These are phyloP conservation scores for Silurus lanzhouensis DNA, from an alignment of 2,797 vertebrate species.

Conservation along the genomic window DNA sequence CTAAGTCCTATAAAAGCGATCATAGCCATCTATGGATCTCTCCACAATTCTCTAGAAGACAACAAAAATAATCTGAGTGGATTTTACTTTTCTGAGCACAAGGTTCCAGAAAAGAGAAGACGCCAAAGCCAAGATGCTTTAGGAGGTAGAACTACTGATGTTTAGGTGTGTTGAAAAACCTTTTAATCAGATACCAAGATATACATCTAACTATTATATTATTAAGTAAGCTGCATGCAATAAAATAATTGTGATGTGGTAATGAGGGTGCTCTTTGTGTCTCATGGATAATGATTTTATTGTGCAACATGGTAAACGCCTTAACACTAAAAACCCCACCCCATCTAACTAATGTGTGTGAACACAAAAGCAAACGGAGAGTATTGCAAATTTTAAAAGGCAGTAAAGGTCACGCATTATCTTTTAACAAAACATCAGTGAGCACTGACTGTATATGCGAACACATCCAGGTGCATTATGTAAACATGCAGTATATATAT, in stretches of 20 bases:
- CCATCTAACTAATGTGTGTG: background rate
- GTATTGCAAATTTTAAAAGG: background rate
- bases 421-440: background rate
- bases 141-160: constrained; percentile 42
- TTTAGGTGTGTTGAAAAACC: background rate
- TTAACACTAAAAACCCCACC: background rate
- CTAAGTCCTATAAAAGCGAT: constrained; percentile 44
- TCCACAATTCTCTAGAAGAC: constrained; percentile 61
- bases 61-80: constrained; percentile 54
- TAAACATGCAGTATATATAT: too few relatives aligned
- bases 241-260: background rate
- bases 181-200: background rate
- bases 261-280: background rate
- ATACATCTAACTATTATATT: background rate
- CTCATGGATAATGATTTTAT: background rate
- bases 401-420: background rate
- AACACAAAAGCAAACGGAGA: background rate
- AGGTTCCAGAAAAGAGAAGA: constrained; percentile 54
- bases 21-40: constrained; percentile 25
- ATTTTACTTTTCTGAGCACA: constrained; percentile 57
- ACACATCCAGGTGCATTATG: too few relatives aligned
- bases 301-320: background rate
- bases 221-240: background rate
- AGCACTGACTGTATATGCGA: too few relatives aligned
- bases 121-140: constrained; percentile 59